Conservation (phyloP, 2,113 vertebrate genomes). For the Actinemys pallida region DNA sequence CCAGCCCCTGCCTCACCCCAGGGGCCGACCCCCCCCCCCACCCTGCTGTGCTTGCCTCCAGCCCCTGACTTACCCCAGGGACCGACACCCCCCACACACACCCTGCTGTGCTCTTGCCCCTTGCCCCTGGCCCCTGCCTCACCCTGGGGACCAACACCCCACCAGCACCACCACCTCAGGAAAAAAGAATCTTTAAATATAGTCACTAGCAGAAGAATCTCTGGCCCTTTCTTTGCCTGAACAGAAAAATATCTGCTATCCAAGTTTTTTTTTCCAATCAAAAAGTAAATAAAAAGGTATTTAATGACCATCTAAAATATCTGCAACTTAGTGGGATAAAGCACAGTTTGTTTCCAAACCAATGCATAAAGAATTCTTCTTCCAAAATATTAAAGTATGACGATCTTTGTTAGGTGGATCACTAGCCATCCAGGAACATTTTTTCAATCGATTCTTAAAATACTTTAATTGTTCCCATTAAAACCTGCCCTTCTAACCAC, state of each 20-base stretch:
- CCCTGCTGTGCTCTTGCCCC: too few species aligned
- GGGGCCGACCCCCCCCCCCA: neutral
- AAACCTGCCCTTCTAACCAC: neutral
- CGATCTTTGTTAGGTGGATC: neutral
- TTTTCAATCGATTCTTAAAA: conserved; percentile 8
- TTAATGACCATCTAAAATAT: neutral
- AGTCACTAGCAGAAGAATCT: neutral
- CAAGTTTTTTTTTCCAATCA: neutral
- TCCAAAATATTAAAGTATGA: neutral
- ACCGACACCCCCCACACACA: too few species aligned
- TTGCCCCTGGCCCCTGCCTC: too few species aligned
- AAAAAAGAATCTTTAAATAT: neutral
- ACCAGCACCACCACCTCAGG: too few species aligned
- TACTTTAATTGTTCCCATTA: neutral
- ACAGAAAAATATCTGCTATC: neutral
- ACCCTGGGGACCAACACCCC: too few species aligned
- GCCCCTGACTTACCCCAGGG: too few species aligned
- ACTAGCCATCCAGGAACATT: neutral
- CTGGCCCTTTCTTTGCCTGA: neutral
- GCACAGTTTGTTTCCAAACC: neutral
- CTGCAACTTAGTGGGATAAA: neutral
- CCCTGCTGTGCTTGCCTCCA: neutral
- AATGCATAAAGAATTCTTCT: neutral
- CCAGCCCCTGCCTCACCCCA: too few species aligned
- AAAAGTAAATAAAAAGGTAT: neutral